These are phyloP conservation scores for Teleogryllus oceanicus DNA, from an alignment of 2,888 invertebrate genomes.

Conservation along the genomic window DNA sequence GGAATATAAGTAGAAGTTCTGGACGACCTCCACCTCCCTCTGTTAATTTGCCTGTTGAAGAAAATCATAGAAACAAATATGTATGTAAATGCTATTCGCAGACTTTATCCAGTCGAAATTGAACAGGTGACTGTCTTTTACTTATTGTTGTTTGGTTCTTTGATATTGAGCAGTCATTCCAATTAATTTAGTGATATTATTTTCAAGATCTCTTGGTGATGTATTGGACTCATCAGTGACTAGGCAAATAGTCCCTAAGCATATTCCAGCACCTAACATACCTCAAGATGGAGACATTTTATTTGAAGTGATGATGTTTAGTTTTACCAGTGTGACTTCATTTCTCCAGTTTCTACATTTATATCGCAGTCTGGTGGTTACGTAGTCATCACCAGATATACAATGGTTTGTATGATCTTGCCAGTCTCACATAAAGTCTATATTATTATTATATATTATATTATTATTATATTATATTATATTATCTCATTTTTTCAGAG, in stretches of 20 bases:
- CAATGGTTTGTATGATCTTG: conserved; percentile 79
- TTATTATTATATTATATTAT: too few relatives aligned
- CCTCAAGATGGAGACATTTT: conserved; percentile 75
- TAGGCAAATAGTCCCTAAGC: conserved; percentile 58
- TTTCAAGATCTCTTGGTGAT: conserved; percentile 12
- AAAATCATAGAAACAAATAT: conserved; percentile 35
- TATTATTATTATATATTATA: too few relatives aligned
- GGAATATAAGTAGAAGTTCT: conserved; percentile 35
- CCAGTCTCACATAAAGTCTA: too few relatives aligned
- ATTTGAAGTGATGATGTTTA: conserved; percentile 82
- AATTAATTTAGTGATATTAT: not conserved
- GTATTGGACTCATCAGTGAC: conserved; percentile 23
- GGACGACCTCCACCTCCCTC: conserved; percentile 32
- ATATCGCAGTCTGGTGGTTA: conserved; percentile 94
- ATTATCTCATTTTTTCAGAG: not conserved
- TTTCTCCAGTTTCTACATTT: conserved; percentile 90
- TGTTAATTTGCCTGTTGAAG: conserved; percentile 31
- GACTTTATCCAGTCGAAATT: conserved; percentile 1
- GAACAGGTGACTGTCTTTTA: not conserved
- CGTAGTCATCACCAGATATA: conserved; percentile 82
- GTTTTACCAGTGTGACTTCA: conserved; percentile 73
- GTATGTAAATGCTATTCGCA: conserved; percentile 19
- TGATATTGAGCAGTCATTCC: not conserved
- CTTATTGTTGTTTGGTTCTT: conserved; percentile 19
- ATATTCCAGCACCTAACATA: conserved; percentile 75